Base-by-base conservation (phyloP, 1,140 invertebrate species). In the Rhopalosiphum maidis region DNA sequence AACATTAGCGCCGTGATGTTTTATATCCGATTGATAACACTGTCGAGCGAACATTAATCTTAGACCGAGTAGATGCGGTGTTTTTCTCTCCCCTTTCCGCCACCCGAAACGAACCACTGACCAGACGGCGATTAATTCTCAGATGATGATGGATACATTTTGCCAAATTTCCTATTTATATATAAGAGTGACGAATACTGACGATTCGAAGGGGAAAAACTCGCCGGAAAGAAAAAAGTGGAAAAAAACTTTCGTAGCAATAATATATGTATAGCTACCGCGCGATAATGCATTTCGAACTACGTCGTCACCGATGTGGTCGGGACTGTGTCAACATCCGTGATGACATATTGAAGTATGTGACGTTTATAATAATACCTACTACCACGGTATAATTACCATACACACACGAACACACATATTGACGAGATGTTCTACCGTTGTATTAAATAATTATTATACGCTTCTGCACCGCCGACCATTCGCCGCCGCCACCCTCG, bases 141-240 rank as follows among this genome's bases (percentile, higher is more conserved):
- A 37, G 88, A 90, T 25, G 88, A 90, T 90, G 88, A 90, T 90
- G 88, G 88, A 90, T 88, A 88, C 87, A 22, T 88, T 88, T 54
- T 48, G 41, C 87, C 46, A 48, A 51, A 51, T 88, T 88, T 54
- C n/a, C 7, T n/a, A 22, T 88, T 48, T 51, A 4, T 86, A 25
- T 8, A 35, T 18, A 37, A 15, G 21, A 22, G 87, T 55, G 51
- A 89, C 46, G 46, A 46, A 46, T 46, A 46, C 46, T 46, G 46
- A 46, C 87, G 23, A 55, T 25, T 25, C 87, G 48, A 11, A 35
- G 35, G 87, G 46, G 48, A 88, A 48, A 51, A n/a, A n/a, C 43
- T 46, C 43, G 43, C 21, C 25, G 37, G 25, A 86, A 41, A 86
- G 11, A 86, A 43, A 86, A 41, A 22, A 83, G 82, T 23, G 83